A percentile compares a stretch with the other conserved stretches of the same genome.
Conservation (phyloP, 1,140 invertebrate genomes). For the Scaptomyza hsui region DNA sequence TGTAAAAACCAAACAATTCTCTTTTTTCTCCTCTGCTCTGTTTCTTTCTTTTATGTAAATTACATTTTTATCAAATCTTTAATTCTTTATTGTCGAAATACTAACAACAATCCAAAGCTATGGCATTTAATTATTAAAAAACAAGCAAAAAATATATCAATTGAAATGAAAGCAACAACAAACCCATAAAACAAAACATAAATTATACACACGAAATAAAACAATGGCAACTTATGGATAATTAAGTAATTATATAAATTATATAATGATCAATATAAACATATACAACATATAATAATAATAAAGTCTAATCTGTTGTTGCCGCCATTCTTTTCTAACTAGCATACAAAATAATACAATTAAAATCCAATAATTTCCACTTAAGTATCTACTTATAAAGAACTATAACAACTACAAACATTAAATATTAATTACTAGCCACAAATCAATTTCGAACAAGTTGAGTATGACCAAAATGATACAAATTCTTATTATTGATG, state of each 20-base stretch:
- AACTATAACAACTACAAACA: constrained; percentile 32
- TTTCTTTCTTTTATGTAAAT: constrained; percentile 80
- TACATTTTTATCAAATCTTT: constrained; percentile 74
- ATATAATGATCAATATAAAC: constrained; percentile 35
- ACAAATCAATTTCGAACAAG: constrained; percentile 75
- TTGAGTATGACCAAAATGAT: constrained; percentile 75
- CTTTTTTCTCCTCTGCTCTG: constrained; percentile 82
- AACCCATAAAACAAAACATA: constrained; percentile 38
- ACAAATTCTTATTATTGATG: constrained; percentile 70
- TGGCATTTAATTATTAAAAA: constrained; percentile 80
- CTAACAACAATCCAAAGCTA: constrained; percentile 67
- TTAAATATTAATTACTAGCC: constrained; percentile 53
- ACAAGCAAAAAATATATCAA: constrained; percentile 51
- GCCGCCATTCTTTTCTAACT: constrained; percentile 51
- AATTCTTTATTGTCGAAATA: constrained; percentile 65
- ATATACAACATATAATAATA: constrained; percentile 35
- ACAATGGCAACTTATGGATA: constrained; percentile 64
- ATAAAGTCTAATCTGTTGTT: constrained; percentile 43
- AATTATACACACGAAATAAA: constrained; percentile 37
- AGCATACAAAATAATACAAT: constrained; percentile 45
- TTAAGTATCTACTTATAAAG: constrained; percentile 33
- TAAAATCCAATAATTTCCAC: constrained; percentile 29
- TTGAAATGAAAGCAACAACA: constrained; percentile 62
- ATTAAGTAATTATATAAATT: constrained; percentile 64
- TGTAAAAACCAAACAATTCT: constrained; percentile 79